Evolutionary conservation across 1,140 invertebrate genomes (phyloP).

Genomic region (Drosophila mojavensis): DNA sequence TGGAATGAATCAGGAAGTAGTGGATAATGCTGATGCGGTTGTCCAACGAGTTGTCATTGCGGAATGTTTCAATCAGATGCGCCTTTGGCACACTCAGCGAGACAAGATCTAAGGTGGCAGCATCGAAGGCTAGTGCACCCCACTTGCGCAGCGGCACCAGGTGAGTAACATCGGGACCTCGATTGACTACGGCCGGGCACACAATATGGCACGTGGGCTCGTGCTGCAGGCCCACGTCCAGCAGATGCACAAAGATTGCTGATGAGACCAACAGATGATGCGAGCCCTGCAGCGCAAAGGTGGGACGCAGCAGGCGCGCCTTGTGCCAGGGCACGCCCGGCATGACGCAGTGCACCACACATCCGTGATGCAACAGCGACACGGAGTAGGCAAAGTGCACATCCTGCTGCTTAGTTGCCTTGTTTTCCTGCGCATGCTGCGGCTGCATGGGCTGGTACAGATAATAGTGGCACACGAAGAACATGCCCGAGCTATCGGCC

Average conservation of each 20-base stretch:
- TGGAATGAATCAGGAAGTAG: constrained; percentile 90
- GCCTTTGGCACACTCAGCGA: constrained; percentile 87
- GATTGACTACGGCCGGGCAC: constrained; percentile 85
- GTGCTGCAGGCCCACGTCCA: constrained; percentile 91
- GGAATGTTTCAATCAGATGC: constrained; percentile 88
- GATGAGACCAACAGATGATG: constrained; percentile 91
- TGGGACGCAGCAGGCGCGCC: constrained; percentile 89
- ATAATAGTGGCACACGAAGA: constrained; percentile 94
- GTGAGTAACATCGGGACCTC: constrained; percentile 86
- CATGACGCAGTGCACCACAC: constrained; percentile 91
- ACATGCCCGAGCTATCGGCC: constrained; percentile 88
- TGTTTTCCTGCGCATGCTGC: constrained; percentile 48
- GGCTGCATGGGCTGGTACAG: constrained; percentile 90
- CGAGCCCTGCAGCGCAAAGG: constrained; percentile 89
- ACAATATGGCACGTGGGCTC: constrained; percentile 92
- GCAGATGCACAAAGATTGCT: constrained; percentile 90
- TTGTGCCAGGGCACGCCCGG: constrained; percentile 91
- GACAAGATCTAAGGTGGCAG: constrained; percentile 89
- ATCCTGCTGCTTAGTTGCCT: constrained; percentile 81
- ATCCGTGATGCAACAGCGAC: constrained; percentile 91
- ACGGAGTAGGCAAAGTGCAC: constrained; percentile 94
- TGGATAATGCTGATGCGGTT: constrained; percentile 91
- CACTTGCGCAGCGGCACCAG: constrained; percentile 87
- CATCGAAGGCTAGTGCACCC: constrained; percentile 86
- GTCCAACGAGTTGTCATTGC: constrained; percentile 87